Evolutionary conservation across 2,113 vertebrate genomes (phyloP).

Genomic region (Furnarius figulus): DNA sequence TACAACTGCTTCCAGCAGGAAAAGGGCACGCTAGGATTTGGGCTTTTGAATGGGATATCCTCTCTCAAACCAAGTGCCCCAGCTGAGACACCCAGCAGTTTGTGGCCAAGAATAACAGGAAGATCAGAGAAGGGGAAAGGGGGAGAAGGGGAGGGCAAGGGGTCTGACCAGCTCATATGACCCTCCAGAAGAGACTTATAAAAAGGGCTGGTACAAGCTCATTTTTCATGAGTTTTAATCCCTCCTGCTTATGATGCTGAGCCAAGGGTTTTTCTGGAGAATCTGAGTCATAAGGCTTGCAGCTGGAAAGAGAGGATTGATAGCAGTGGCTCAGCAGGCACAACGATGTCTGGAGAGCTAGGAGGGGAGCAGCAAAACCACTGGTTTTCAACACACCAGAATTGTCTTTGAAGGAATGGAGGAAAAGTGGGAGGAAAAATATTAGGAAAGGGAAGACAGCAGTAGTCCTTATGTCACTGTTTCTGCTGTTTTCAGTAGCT

Average conservation of each 20-base stretch:
- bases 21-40: conserved; percentile 24
- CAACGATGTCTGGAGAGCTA: neutral
- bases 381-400: neutral
- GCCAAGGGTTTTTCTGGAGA: conserved; percentile 61
- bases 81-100: neutral
- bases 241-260: conserved; percentile 43
- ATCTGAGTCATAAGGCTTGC: conserved; percentile 61
- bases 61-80: neutral
- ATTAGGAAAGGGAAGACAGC: neutral
- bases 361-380: conserved; percentile 7
- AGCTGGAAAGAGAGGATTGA: conserved; percentile 36
- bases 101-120: conserved; percentile 55
- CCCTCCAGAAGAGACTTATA: conserved; percentile 14
- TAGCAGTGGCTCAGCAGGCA: neutral
- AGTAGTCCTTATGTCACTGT: neutral
- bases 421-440: neutral
- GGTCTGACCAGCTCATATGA: conserved; percentile 31
- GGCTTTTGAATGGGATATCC: conserved; percentile 59
- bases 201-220: conserved; percentile 35
- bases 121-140: conserved; percentile 6
- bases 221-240: conserved; percentile 54
- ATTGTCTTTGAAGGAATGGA: neutral
- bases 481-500: neutral
- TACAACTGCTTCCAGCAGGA: conserved; percentile 39
- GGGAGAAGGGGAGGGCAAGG: neutral